phyloP scores from a whole-genome alignment of 2,888 invertebrate genomes.

The Drosophila phalerata region DNA sequence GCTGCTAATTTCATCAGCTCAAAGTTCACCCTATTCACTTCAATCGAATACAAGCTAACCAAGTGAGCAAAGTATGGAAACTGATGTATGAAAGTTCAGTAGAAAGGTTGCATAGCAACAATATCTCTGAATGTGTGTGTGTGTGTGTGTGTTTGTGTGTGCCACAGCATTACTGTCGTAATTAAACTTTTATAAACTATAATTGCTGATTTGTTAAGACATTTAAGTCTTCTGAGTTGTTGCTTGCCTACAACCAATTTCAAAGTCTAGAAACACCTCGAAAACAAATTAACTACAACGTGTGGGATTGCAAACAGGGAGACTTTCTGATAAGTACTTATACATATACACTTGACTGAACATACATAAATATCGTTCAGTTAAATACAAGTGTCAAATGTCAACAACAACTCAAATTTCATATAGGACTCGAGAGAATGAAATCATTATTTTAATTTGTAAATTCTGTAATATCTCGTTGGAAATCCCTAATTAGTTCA shows the following conservation, averaged over 20 bases:
- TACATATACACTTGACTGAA: not conserved
- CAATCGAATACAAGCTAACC: not conserved
- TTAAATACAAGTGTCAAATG: constrained; percentile 1
- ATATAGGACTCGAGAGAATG: not conserved
- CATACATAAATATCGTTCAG: not conserved
- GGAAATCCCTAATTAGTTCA: not conserved
- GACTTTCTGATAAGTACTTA: not conserved
- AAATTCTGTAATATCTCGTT: not conserved
- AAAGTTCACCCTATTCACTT: constrained; percentile 54
- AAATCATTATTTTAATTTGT: not conserved
- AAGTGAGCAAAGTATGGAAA: constrained; percentile 12
- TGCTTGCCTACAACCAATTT: constrained; percentile 10
- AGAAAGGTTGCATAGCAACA: constrained; percentile 23
- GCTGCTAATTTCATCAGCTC: constrained; percentile 50
- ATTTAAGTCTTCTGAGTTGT: constrained; percentile 14
- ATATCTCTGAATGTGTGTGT: not conserved
- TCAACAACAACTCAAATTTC: constrained; percentile 1
- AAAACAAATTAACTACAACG: constrained; percentile 5
- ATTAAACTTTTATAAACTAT: constrained; percentile 30
- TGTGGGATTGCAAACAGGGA: not conserved
- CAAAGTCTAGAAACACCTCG: constrained; percentile 17
- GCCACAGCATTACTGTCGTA: constrained; percentile 21
- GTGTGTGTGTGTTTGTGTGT: constrained; percentile 10
- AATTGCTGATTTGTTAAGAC: constrained; percentile 25
- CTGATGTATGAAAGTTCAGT: constrained; percentile 4